phyloP scores from a whole-genome alignment of 2,113 vertebrate species.

The Hyla sarda region DNA sequence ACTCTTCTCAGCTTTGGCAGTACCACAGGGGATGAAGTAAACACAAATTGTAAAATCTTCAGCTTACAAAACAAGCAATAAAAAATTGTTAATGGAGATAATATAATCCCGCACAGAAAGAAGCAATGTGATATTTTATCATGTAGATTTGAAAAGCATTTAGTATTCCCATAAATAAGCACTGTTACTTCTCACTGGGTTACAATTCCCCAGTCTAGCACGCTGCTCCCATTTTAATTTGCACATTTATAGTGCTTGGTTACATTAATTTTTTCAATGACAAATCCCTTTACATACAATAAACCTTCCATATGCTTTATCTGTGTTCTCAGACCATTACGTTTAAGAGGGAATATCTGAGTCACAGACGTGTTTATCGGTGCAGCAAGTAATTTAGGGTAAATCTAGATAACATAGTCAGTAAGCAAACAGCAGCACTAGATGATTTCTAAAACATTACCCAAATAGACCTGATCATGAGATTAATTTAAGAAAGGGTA shows the following conservation, averaged over 20 bases:
- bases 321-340: constrained; percentile 44
- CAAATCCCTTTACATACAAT: constrained; percentile 32
- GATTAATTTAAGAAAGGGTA: not conserved
- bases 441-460: not conserved
- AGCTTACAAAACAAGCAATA: not conserved
- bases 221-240: constrained; percentile 34
- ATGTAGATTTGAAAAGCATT: not conserved
- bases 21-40: not conserved
- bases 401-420: not conserved
- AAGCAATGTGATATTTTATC: constrained; percentile 5
- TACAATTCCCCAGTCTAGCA: constrained; percentile 33
- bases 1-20: not conserved
- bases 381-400: constrained; percentile 32
- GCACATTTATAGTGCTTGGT: constrained; percentile 42
- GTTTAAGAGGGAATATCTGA: constrained; percentile 35
- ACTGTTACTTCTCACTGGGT: not conserved
- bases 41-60: not conserved
- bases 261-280: constrained; percentile 24
- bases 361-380: constrained; percentile 44
- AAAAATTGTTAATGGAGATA: not conserved
- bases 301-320: constrained; percentile 42
- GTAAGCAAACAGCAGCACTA: not conserved
- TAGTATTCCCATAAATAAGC: not conserved
- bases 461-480: not conserved
- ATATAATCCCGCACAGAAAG: not conserved